Base-by-base conservation (phyloP, 2,797 vertebrate genomes). In the Poecilia velifera region DNA sequence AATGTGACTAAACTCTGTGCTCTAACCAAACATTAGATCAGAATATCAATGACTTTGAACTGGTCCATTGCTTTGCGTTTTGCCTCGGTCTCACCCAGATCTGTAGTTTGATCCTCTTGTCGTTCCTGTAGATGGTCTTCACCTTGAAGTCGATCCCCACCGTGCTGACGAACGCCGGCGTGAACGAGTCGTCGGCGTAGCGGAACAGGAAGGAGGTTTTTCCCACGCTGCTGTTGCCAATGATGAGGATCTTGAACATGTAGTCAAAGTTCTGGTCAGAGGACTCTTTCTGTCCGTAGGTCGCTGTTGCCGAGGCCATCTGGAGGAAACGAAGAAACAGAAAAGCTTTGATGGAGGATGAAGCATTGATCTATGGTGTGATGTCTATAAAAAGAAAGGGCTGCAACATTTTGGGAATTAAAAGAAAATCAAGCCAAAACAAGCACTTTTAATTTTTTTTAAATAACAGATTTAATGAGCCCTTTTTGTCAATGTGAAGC, bases 131-230 rank as follows among this genome's bases (percentile, higher is more conserved):
- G 95, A 99, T 98, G 89, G 98, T 99, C 93, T 99, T 99, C 93
- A 99, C 98, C 95, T 99, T 99, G 96, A 99, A 99, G 95, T 99
- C 98, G 13, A 99, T 99, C 90, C 98, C 98, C 16, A 99, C 98
- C 0, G 98, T 99, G 91, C 98, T 98, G 94, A 99, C 98, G 2
- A 99, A 99, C 68, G 98, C 98, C 0, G 98, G 98, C 0, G 98
- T 99, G 94, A 98, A 99, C 76, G 98, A 98, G 89, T 99, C 98
- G 2, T 99, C 98, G 0, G 98, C 98, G 0, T 99, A 99, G 78
- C 98, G 97, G 94, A 99, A 98, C 82, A 99, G 95, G 93, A 99
- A 99, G 53, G 97, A 98, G 6, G 98, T 99, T 92, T 99, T 99
- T 2, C 98, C 98, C 1, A 99, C 98, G 0, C 97, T 98, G 96